Conservation (phyloP, 2,888 invertebrate genomes). For the Lepidocyrtoides sp. region DNA sequence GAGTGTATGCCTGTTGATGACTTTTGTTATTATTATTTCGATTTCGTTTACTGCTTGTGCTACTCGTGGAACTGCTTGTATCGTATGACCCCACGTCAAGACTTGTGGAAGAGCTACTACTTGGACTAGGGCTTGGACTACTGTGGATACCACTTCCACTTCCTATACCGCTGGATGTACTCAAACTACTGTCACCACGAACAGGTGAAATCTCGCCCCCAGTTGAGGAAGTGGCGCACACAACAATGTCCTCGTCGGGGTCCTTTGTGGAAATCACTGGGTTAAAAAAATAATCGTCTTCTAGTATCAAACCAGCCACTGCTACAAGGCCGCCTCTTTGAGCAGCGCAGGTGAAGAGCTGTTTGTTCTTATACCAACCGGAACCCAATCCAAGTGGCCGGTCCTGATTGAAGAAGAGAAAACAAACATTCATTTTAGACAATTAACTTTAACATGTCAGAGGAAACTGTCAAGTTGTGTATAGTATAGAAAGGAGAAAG, state of each 20-base stretch:
- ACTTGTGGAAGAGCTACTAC: conserved; percentile 84
- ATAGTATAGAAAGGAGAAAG: too few relatives aligned
- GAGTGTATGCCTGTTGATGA: conserved; percentile 44
- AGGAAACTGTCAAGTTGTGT: too few relatives aligned
- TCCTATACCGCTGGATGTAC: conserved; percentile 62
- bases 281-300: conserved; percentile 82
- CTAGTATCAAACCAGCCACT: conserved; percentile 84
- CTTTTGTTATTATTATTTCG: conserved; percentile 40
- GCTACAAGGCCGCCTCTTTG: conserved; percentile 85
- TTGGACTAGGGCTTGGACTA: conserved; percentile 81
- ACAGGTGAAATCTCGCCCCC: conserved; percentile 67
- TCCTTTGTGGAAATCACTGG: conserved; percentile 78
- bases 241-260: conserved; percentile 58
- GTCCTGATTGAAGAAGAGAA: conserved; percentile 86
- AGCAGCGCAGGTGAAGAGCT: conserved; percentile 86
- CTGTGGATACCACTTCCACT: conserved; percentile 78
- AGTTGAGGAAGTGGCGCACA: conserved; percentile 41
- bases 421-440: too few relatives aligned
- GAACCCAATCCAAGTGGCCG: conserved; percentile 88
- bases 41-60: conserved; percentile 53
- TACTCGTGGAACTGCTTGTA: conserved; percentile 63
- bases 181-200: conserved; percentile 73
- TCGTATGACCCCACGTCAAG: conserved; percentile 79
- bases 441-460: too few relatives aligned
- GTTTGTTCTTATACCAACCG: conserved; percentile 87